phyloP scores from a whole-genome alignment of 2,113 vertebrate species.

The Felis chaus region DNA sequence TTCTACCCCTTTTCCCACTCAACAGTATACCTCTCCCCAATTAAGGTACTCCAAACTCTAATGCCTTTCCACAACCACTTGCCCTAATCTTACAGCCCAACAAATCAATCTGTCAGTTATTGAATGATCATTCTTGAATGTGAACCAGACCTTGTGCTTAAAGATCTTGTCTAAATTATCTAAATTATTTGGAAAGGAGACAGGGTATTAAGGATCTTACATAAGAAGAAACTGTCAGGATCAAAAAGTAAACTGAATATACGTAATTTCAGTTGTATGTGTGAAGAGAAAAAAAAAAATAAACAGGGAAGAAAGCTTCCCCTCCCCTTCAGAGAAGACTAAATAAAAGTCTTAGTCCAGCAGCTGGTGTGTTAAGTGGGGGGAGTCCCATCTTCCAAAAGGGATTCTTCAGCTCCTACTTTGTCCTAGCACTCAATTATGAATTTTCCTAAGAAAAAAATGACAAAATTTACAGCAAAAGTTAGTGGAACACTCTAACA shows the following conservation, averaged over 20 bases:
- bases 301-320: not conserved
- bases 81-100: not conserved
- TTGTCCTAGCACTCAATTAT: not conserved
- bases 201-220: not conserved
- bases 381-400: not conserved
- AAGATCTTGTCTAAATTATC: not conserved
- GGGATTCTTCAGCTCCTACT: not conserved
- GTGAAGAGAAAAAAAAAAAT: not conserved
- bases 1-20: not conserved
- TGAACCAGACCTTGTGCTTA: conserved; percentile 25
- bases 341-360: not conserved
- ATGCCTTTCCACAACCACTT: not conserved
- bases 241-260: conserved; percentile 24
- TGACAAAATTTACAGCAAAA: not conserved
- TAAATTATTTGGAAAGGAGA: not conserved
- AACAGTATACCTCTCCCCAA: not conserved
- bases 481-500: not conserved
- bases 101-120: not conserved
- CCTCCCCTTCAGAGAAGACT: not conserved
- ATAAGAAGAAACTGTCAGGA: not conserved
- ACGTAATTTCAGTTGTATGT: not conserved
- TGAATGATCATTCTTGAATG: conserved; percentile 4
- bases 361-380: not conserved
- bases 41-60: not conserved
- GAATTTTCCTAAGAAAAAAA: not conserved